A percentile compares a stretch with the other conserved stretches of the same genome.
These are phyloP conservation scores for Bellardia bayeri DNA, from an alignment of 2,888 invertebrate genomes.

Conservation along the genomic window DNA sequence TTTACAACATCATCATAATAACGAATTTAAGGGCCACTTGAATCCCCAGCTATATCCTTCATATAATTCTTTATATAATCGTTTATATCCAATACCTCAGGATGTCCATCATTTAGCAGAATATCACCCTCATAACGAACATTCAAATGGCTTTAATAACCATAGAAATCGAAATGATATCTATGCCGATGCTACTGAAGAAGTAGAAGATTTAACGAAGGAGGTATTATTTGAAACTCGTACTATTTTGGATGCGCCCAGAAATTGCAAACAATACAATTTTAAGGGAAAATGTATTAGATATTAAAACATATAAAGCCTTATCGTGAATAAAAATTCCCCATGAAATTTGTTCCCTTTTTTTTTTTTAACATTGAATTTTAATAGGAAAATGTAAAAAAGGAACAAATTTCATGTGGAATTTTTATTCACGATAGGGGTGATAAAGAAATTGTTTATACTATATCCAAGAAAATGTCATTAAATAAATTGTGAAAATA, in stretches of 20 bases:
- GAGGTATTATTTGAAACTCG: neutral
- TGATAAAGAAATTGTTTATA: neutral
- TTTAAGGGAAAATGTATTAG: constrained; percentile 61
- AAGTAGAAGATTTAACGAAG: neutral
- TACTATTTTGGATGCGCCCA: constrained; percentile 35
- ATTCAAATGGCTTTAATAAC: neutral
- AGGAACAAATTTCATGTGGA: too few relatives aligned
- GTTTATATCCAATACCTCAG: constrained; percentile 23
- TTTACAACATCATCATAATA: neutral
- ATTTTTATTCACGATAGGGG: too few relatives aligned
- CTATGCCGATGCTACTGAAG: constrained; percentile 20
- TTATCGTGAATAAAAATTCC: too few relatives aligned
- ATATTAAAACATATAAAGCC: constrained; percentile 27
- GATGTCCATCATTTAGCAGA: constrained; percentile 32
- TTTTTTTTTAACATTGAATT: too few relatives aligned
- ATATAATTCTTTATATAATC: neutral
- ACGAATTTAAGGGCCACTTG: too few relatives aligned
- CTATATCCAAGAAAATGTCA: too few relatives aligned
- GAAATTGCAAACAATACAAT: constrained; percentile 58
- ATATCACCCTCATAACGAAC: neutral
- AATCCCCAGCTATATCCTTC: neutral
- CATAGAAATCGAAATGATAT: constrained; percentile 1
- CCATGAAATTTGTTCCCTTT: too few relatives aligned
- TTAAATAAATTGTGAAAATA: too few relatives aligned
- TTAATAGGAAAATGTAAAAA: too few relatives aligned